A percentile compares a stretch with the other conserved stretches of the same genome.
Conservation (phyloP, 2,797 vertebrate genomes). For the Miichthys miiuy region DNA sequence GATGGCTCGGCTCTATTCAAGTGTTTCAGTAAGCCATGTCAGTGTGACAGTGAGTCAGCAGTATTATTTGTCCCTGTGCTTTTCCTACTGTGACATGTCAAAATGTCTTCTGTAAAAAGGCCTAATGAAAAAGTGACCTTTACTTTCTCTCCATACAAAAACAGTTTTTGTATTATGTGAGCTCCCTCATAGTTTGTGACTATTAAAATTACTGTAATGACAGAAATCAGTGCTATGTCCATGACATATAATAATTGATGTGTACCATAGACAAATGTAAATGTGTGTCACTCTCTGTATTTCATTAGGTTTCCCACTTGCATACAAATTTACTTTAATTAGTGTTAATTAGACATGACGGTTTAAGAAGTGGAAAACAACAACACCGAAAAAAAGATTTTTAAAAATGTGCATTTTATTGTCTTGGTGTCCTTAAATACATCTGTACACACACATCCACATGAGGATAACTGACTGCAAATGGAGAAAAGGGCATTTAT, state of each 20-base stretch:
- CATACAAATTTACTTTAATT: conserved; percentile 24
- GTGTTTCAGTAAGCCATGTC: neutral
- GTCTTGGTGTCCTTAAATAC: neutral
- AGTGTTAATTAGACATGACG: neutral
- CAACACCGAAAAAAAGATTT: neutral
- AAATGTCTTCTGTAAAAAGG: neutral
- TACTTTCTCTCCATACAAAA: neutral
- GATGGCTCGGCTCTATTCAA: neutral
- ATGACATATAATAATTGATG: neutral
- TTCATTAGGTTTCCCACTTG: conserved; percentile 15
- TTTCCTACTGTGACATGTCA: too few relatives aligned
- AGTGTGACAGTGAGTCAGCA: neutral
- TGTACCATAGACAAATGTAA: neutral
- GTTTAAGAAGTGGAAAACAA: neutral
- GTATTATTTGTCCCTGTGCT: neutral
- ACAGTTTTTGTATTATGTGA: neutral
- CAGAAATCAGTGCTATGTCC: neutral
- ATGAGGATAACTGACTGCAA: neutral
- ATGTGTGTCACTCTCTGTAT: neutral
- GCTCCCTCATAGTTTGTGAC: neutral
- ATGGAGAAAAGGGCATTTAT: neutral
- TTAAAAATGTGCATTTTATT: neutral
- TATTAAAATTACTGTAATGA: neutral
- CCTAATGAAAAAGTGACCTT: neutral
- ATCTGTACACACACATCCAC: neutral